Base-by-base conservation (phyloP, 1,140 invertebrate species). In the Epicauta chinensis region DNA sequence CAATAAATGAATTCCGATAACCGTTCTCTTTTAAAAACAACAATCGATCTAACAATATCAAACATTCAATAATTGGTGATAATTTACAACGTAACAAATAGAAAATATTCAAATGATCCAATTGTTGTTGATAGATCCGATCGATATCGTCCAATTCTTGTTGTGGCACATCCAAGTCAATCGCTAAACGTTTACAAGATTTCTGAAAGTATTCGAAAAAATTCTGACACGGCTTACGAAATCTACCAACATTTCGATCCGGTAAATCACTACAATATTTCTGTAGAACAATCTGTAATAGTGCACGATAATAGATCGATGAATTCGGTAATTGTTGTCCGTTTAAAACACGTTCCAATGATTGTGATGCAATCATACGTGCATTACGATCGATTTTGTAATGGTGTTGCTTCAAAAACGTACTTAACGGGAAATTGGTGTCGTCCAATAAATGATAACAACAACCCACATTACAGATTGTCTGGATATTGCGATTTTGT, bases 11-110 rank as follows among this genome's bases (percentile, higher is more conserved):
- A 53, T 81, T 74, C 2, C 72, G 59, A 62, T 82, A 78, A 16
- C 76, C 76, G 62, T 78, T 73, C 68, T 93, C 88, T 51, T 79
- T 66, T 5, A 97, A 77, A 76, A 80, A 95, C 45, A 93, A 69
- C 16, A 89, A 67, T 65, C 91, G 80, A 72, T 97, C 93, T 13
- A 95, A 70, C 38, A 95, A 73, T 58, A 96, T 86, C 1, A 92
- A 71, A 57, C 79, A 81, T 74, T 97, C 93, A 30, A 96, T 74
- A 7, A 92, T 77, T 15, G 90, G 88, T 10, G 90, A 89, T 50
- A 93, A 73, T 53, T 84, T 77, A 62, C 91, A 77, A 58, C 91
- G 78, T 16, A 95, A 59, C 16, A 88, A 79, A 77, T 92, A 91
- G 69, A 92, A 95, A 12, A 86, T 66, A 51, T 89, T 76, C 14